phyloP scores from a whole-genome alignment of 2,797 vertebrate genomes.

The Danio kyathit region DNA sequence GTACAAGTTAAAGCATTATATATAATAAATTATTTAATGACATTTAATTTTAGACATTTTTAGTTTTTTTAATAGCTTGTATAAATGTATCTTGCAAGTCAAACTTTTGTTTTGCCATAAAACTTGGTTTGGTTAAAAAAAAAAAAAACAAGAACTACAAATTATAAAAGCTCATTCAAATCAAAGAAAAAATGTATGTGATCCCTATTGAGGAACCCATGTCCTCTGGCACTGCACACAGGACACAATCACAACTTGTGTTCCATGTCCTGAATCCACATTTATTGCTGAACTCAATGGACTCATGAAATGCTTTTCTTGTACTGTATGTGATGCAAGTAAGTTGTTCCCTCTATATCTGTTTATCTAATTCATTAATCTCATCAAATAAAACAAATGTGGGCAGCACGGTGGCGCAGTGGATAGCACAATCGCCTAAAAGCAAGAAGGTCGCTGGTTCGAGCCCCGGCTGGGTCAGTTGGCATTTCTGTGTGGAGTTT shows the following conservation, averaged over 20 bases:
- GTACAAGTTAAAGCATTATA: not conserved
- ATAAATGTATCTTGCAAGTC: constrained; percentile 4
- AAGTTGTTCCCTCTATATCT: not conserved
- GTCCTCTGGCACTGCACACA: not conserved
- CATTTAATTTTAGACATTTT: too few relatives aligned
- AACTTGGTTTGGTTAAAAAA: not conserved
- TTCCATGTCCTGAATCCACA: not conserved
- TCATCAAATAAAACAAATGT: too few relatives aligned
- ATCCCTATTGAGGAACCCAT: not conserved
- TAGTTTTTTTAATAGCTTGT: not conserved
- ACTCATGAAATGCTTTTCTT: constrained; percentile 38
- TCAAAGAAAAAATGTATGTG: not conserved
- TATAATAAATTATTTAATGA: not conserved
- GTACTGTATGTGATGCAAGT: too few relatives aligned
- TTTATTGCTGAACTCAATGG: not conserved
- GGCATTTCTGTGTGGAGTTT: too few relatives aligned
- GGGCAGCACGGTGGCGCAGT: too few relatives aligned
- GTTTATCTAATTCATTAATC: not conserved
- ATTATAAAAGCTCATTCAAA: not conserved
- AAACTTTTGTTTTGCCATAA: not conserved
- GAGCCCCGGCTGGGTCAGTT: too few relatives aligned
- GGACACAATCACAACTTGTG: not conserved
- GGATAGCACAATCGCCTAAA: too few relatives aligned
- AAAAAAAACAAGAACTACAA: too few relatives aligned
- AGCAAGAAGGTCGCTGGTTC: too few relatives aligned